phyloP scores from a whole-genome alignment of 2,113 vertebrate genomes.

The Anser brachyrhynchus region DNA sequence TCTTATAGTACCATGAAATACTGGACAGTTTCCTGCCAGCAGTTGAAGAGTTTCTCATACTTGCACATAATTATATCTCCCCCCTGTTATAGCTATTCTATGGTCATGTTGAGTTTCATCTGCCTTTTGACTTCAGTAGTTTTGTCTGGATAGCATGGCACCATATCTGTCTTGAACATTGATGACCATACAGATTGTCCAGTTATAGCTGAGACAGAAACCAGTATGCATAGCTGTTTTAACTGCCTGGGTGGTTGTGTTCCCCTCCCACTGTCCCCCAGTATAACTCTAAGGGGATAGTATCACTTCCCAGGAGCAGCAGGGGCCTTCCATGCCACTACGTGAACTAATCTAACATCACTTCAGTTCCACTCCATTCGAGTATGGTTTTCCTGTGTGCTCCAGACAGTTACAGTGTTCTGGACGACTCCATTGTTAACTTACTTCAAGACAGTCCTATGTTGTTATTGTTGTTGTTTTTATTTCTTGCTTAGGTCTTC shows the following conservation, averaged over 20 bases:
- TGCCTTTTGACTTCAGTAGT: not conserved
- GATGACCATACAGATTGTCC: not conserved
- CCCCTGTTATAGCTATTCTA: not conserved
- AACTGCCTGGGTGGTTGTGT: not conserved
- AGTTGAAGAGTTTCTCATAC: not conserved
- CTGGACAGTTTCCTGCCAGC: not conserved
- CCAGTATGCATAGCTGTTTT: not conserved
- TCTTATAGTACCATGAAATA: not conserved
- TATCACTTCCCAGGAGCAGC: not conserved
- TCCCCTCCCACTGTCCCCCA: not conserved
- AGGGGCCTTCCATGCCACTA: not conserved
- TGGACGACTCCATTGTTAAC: not conserved
- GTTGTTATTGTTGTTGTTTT: not conserved
- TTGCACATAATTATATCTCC: not conserved
- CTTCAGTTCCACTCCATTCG: not conserved
- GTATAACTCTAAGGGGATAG: not conserved
- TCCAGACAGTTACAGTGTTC: not conserved
- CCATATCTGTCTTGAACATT: not conserved
- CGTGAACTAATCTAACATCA: not conserved
- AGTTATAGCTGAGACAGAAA: not conserved
- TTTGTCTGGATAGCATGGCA: not conserved
- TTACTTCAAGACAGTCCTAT: not conserved
- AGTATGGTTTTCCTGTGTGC: not conserved
- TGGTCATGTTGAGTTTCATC: not conserved
- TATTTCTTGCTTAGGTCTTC: not conserved